Base-by-base conservation (phyloP, 2,113 vertebrate species). In the Orientallactaga bullata region DNA sequence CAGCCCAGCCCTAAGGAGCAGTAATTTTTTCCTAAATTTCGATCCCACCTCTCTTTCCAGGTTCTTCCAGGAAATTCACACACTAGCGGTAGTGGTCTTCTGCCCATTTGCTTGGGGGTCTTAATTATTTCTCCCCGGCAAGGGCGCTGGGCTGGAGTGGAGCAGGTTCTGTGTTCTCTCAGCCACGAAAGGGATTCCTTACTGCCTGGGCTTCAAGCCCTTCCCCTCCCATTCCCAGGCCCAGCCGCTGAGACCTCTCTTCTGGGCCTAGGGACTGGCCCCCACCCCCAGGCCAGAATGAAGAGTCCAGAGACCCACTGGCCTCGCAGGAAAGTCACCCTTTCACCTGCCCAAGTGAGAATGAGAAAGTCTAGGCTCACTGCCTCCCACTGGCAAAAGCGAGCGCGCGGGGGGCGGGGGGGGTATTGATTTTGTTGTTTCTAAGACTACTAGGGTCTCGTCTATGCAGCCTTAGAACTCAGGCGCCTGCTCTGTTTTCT, bases 221-320 rank as follows among this genome's bases (percentile, higher is more conserved):
- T 21, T 65, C 23, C 4, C 7, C 13, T n/a, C 37, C 10, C 24
- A 20, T 72, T 42, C n/a, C 2, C 0, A 35, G 39, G 26, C 66
- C 4, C 11, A 37, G 60, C 32, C 0, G 2, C 11, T 0, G 18
- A 1, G 9, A 11, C 39, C 68, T 18, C 24, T 2, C 0, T 5
- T 21, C 30, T 32, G 32, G 2, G 3, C 13, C 68, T 66, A 37
- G 47, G 47, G 0, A 3, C 65, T 47, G 20, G 42, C 24, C 6
- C 20, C 23, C 21, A 63, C 61, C 20, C 61, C 39, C 66, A 7
- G 28, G 61, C 21, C 1, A 5, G 13, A 71, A 28, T 8, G 11
- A 47, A 17, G 68, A 28, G 21, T 58, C 65, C 0, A n/a, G 83
- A 66, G 42, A 66, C 39, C 51, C 3, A 26, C 68, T 42, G 23